Evolutionary conservation across 2,888 invertebrate species (phyloP).

Genomic region (Odontocolon sp.): DNA sequence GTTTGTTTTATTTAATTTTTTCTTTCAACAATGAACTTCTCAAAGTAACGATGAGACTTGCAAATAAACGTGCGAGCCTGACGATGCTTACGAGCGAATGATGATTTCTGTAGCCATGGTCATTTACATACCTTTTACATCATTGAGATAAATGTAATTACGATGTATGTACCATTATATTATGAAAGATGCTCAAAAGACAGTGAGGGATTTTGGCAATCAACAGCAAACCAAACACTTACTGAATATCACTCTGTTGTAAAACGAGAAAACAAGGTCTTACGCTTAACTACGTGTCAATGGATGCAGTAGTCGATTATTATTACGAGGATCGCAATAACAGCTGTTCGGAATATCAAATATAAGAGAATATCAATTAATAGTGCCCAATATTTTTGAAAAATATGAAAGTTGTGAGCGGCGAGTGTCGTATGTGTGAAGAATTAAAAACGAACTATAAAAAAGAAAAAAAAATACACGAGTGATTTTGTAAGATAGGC

Average conservation of each 20-base stretch:
- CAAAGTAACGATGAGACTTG: too few relatives aligned
- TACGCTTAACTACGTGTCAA: slow-evolving; percentile 41
- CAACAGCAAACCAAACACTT: slow-evolving; percentile 64
- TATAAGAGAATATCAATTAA: slow-evolving; percentile 21
- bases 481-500: slow-evolving; percentile 49
- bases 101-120: slow-evolving; percentile 80
- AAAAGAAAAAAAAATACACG: slow-evolving; percentile 10
- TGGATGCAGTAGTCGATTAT: slow-evolving; percentile 33
- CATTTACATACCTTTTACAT: slow-evolving; percentile 73
- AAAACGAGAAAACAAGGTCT: slow-evolving; percentile 23
- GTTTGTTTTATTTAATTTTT: too few relatives aligned
- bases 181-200: slow-evolving; percentile 26
- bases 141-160: slow-evolving; percentile 47
- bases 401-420: slow-evolving; percentile 22
- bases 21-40: too few relatives aligned
- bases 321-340: slow-evolving; percentile 31
- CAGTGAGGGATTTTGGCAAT: slow-evolving; percentile 51
- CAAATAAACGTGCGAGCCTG: slow-evolving; percentile 5
- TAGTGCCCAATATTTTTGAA: slow-evolving; percentile 9
- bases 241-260: slow-evolving; percentile 33
- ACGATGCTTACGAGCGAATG: slow-evolving; percentile 65
- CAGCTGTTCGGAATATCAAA: slow-evolving; percentile 35
- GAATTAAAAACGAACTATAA: not conserved
- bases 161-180: slow-evolving; percentile 42
- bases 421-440: not conserved